phyloP scores from a whole-genome alignment of 2,113 vertebrate species.

The Lepidothrix coronata region DNA sequence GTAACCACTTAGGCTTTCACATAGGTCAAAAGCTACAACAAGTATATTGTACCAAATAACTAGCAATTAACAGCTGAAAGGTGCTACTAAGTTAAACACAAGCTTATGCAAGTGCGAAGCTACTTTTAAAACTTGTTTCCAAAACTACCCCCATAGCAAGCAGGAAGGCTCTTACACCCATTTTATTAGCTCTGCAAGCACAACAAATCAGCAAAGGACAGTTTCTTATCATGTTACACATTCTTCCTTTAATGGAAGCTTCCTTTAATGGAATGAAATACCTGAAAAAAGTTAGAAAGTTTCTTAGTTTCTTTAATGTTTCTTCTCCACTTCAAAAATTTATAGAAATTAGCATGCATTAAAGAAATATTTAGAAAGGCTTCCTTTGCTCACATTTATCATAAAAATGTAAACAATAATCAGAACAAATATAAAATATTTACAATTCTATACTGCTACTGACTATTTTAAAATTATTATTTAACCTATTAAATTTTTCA shows the following conservation, averaged over 20 bases:
- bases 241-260: background rate
- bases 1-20: background rate
- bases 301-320: background rate
- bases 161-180: background rate
- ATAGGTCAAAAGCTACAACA: background rate
- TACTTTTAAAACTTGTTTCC: background rate
- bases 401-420: background rate
- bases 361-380: background rate
- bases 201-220: background rate
- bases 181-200: background rate
- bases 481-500: background rate
- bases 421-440: background rate
- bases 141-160: background rate
- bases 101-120: background rate
- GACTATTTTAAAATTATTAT: background rate
- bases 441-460: background rate
- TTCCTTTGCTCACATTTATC: background rate
- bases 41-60: background rate
- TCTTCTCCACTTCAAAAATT: background rate
- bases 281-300: background rate
- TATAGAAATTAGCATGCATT: background rate
- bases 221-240: background rate
- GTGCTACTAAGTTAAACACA: background rate
- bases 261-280: background rate
- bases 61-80: background rate